Percentiles rank a stretch among this genome's conserved stretches.
Evolutionary conservation across 2,888 invertebrate species (phyloP).

Genomic region (Eupithecia subfuscata): DNA sequence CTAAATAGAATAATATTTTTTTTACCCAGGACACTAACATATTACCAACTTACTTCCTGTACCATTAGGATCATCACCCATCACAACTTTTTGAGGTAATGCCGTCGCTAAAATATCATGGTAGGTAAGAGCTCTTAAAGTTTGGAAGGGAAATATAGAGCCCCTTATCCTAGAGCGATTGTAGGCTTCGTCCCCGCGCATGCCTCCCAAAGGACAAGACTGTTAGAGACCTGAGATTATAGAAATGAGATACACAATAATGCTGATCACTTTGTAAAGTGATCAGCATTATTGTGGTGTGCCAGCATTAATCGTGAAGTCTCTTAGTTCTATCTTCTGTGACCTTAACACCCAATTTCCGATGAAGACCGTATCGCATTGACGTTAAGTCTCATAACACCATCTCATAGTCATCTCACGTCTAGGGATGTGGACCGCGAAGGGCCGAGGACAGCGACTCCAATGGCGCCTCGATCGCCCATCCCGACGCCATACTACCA

Average conservation of each 20-base stretch:
- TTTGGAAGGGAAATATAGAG: not conserved
- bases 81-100: too few species aligned
- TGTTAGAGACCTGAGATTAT: not conserved
- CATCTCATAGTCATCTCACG: conserved; percentile 40
- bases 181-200: not conserved
- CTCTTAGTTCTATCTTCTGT: too few species aligned
- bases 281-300: too few species aligned
- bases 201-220: not conserved
- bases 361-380: conserved; percentile 38
- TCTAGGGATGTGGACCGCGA: conserved; percentile 78
- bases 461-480: conserved; percentile 75
- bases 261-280: not conserved
- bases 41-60: too few species aligned
- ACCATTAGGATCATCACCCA: too few species aligned
- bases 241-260: not conserved
- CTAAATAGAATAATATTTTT: too few species aligned
- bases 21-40: too few species aligned
- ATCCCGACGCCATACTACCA: conserved; percentile 50
- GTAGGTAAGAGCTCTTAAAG: too few species aligned
- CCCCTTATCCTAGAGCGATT: not conserved
- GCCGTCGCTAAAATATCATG: too few species aligned
- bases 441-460: conserved; percentile 59
- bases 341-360: not conserved
- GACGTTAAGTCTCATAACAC: conserved; percentile 35
- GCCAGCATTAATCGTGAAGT: not conserved